These are phyloP conservation scores for Frieseomelitta varia DNA, from an alignment of 1,140 invertebrate species.

Conservation along the genomic window DNA sequence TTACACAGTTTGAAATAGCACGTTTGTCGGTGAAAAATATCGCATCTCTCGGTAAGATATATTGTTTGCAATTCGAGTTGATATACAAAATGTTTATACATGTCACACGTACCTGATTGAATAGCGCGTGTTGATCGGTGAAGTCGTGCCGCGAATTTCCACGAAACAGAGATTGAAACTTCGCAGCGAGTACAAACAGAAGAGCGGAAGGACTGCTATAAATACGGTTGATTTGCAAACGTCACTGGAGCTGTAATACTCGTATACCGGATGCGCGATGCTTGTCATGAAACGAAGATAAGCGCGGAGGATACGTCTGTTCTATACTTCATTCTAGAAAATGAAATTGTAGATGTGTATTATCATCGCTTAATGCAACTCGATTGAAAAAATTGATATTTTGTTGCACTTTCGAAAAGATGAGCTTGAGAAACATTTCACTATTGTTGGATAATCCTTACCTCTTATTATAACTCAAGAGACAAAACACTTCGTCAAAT, in stretches of 20 bases:
- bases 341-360: not conserved
- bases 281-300: constrained; percentile 35
- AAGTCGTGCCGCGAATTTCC: constrained; percentile 9
- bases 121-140: not conserved
- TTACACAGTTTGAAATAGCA: not conserved
- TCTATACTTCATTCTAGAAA: not conserved
- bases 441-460: no score
- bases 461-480: no score
- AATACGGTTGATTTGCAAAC: constrained; percentile 43
- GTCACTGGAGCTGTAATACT: constrained; percentile 19
- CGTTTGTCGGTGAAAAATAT: not conserved
- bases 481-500: no score
- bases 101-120: constrained; percentile 28
- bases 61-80: not conserved
- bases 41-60: not conserved
- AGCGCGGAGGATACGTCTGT: not conserved
- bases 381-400: no score
- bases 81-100: not conserved
- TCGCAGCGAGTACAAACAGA: constrained; percentile 15
- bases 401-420: no score
- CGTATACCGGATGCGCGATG: constrained; percentile 19
- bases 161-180: constrained; percentile 10
- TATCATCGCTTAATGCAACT: no score
- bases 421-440: no score
- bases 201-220: constrained; percentile 38